These are phyloP conservation scores for Onychomys torridus DNA, from an alignment of 2,797 vertebrate species.

Conservation along the genomic window DNA sequence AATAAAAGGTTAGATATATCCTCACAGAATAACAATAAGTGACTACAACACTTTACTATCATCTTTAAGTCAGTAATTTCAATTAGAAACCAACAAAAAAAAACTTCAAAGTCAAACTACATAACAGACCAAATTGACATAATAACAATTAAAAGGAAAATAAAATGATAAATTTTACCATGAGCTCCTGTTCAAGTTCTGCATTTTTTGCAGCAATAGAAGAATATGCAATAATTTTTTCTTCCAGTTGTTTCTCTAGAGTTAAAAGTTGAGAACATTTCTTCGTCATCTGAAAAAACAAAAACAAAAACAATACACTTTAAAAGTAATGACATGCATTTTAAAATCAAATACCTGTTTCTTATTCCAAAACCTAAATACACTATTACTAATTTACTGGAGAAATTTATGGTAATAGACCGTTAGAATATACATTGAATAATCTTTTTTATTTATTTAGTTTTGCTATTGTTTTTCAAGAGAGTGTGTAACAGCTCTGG, in stretches of 20 bases:
- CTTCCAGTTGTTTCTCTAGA: conserved; percentile 93
- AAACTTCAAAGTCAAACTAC: neutral
- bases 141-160: neutral
- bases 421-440: neutral
- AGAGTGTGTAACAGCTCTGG: neutral
- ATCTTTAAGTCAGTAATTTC: neutral
- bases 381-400: neutral
- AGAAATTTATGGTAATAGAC: neutral
- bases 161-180: conserved; percentile 86
- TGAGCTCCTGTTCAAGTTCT: conserved; percentile 91
- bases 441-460: neutral
- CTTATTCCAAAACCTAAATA: conserved; percentile 1
- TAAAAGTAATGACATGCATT: conserved; percentile 13
- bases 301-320: conserved; percentile 51
- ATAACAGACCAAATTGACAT: neutral
- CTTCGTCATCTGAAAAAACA: conserved; percentile 90
- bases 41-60: neutral
- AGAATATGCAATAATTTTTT: conserved; percentile 91
- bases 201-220: conserved; percentile 89
- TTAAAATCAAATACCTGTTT: conserved; percentile 32
- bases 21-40: neutral
- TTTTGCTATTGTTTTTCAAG: neutral
- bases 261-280: conserved; percentile 90
- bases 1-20: neutral
- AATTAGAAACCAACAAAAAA: conserved; percentile 1